phyloP scores from a whole-genome alignment of 2,888 invertebrate genomes.

The Agriopis leucophaearia region DNA sequence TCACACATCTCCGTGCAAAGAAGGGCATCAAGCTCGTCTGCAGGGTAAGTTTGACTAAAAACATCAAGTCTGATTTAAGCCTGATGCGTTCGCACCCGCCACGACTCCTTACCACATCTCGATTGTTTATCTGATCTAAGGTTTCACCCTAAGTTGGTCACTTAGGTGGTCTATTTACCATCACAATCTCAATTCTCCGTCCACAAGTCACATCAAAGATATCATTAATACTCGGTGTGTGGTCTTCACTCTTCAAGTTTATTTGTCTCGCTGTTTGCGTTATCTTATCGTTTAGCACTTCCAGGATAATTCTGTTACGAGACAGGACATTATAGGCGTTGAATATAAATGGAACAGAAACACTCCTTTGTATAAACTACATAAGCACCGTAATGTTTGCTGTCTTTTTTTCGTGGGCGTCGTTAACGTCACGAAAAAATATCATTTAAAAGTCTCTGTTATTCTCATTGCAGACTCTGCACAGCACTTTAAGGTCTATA shows the following conservation, averaged over 20 bases:
- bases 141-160: background rate
- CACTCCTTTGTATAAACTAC: background rate
- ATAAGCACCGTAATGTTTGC: background rate
- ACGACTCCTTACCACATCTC: no score
- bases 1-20: no score
- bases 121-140: background rate
- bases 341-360: constrained; percentile 7
- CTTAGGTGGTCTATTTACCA: constrained; percentile 29
- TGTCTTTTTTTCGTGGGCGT: no score
- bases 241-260: constrained; percentile 31
- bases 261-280: constrained; percentile 22
- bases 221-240: constrained; percentile 25
- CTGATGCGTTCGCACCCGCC: no score
- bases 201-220: constrained; percentile 17
- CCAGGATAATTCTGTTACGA: constrained; percentile 27
- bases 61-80: no score
- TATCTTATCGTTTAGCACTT: constrained; percentile 31
- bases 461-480: no score
- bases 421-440: no score
- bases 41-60: no score
- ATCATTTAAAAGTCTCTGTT: no score
- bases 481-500: no score
- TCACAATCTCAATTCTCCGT: constrained; percentile 29
- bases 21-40: no score
- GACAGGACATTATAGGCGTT: constrained; percentile 26